Evolutionary conservation across 2,113 vertebrate species (phyloP), one percentile per base, ranked within the genome.

Genomic region (Penelope pileata): DNA sequence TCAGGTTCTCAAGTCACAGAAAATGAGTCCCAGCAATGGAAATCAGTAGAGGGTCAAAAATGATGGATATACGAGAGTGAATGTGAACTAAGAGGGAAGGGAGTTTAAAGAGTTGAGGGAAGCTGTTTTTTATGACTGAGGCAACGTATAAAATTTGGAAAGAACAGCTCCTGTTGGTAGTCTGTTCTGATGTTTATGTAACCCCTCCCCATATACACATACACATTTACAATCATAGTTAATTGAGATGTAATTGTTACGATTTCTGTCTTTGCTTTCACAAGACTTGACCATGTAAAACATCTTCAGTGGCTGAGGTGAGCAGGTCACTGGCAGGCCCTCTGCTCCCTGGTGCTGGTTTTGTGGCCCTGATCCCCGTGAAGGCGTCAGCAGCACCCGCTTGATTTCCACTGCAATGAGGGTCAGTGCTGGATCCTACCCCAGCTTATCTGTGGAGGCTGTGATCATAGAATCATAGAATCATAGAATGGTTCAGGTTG

Each of bases 1-100:
- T 84, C 86, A 88, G 73, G 64, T 96, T 92, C 73, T 93, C 66
- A 84, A 81, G 88, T 93, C 92, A 88, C 51, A 96, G 88, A 93
- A 95, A 93, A 94, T 90, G 90, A 94, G 73, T 80, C 77, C 43
- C 48, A 92, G 78, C 74, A 92, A 79, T 91, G 43, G 74, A 86
- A 95, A 82, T 89, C 66, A 45, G 91, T 73, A 92, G 66, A 90
- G 80, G 86, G 78, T 88, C 81, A 93, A 86, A 93, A 89, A 60
- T 84, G 3, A 82, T 91, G 91, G 86, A 40, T 91, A 87, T 93
- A 93, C 77, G 68, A 76, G 56, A 84, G n/a, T 76, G 88, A 68
- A 36, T 82, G 68, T 30, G 81, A 95, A 84, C 86, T 88, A 96
- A 94, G 86, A 92, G 30, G 22, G 36, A 78, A 78, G 16, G 62